Evolutionary conservation across 1,140 invertebrate species (phyloP).

Genomic region (Zaprionus nigranus): DNA sequence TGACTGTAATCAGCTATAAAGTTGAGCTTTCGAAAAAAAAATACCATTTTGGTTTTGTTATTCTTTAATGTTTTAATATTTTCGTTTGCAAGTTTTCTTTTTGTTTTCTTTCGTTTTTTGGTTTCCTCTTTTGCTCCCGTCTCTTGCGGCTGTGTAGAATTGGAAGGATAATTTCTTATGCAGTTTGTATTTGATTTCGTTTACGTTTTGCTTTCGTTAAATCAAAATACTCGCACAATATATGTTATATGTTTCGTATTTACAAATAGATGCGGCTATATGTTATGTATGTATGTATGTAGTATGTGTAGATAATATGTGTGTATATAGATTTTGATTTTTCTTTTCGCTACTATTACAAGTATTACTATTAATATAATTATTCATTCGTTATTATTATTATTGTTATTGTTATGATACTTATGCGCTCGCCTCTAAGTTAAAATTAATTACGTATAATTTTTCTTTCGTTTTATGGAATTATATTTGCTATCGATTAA

Average conservation of each 20-base stretch:
- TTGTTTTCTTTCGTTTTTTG: background rate
- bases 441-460: slow-evolving; percentile 78
- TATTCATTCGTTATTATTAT: slow-evolving; percentile 32
- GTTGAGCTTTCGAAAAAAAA: slow-evolving; percentile 43
- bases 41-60: slow-evolving; percentile 20
- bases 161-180: slow-evolving; percentile 64
- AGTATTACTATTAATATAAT: slow-evolving; percentile 8
- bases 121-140: background rate
- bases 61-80: slow-evolving; percentile 19
- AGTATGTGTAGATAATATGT: background rate
- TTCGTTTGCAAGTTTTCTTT: slow-evolving; percentile 14
- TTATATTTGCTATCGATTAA: slow-evolving; percentile 5
- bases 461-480: slow-evolving; percentile 26
- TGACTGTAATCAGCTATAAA: slow-evolving; percentile 17
- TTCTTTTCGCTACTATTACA: slow-evolving; percentile 30
- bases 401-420: slow-evolving; percentile 18
- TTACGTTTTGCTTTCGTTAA: slow-evolving; percentile 20
- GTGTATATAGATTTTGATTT: slow-evolving; percentile 38
- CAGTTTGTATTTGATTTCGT: slow-evolving; percentile 51
- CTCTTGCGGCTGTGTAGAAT: slow-evolving; percentile 39
- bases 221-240: slow-evolving; percentile 26
- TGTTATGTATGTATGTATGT: background rate
- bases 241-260: slow-evolving; percentile 36
- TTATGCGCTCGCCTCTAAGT: slow-evolving; percentile 32
- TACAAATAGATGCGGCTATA: slow-evolving; percentile 34